Evolutionary conservation across 1,140 invertebrate genomes (phyloP), one percentile per base, ranked within the genome.

Genomic region (Campoletis sonorensis): DNA sequence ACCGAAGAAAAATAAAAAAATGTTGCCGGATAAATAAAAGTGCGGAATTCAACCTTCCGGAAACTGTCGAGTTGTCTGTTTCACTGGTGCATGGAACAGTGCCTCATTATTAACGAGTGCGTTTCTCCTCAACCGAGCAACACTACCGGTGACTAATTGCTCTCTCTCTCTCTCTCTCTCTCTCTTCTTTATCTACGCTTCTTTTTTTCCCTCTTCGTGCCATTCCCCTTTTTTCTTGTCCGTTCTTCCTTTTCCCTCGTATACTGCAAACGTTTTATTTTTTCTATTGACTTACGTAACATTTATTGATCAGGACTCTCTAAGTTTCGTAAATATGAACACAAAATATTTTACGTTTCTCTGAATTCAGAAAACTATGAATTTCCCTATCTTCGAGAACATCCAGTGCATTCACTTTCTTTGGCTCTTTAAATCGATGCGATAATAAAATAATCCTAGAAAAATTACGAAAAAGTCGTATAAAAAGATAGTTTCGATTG

Each of bases 71-170:
- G 73, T 49, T 49, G 72, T 75, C 40, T 75, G 51, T n/a, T 75
- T 26, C 54, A 75, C 72, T 61, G 81, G 82, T 70, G 81, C 79
- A 81, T 81, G 75, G 82, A 71, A 82, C 84, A 83, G 83, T 83
- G 82, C 83, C 85, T 87, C 85, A 85, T 88, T 88, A 85, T 88
- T 88, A 87, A 83, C 82, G 68, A 82, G 82, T 81, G 85, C 85
- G 83, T 88, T 87, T 87, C 87, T 84, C 86, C 85, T 88, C 81
- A 67, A 85, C 72, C 84, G 82, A 70, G 61, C 67, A 77, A 40
- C 27, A 77, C n/a, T n/a, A 64, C 61, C 61, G 21, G 49, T 61
- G 73, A 86, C 84, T 87, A 88, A 89, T 87, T 86, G 84, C 86
- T 79, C 80, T 79, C 61, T 77, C 76, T 70, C 61, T 79, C 80